Conservation (phyloP, 2,888 invertebrate species). For the Cataglyphis livida region DNA sequence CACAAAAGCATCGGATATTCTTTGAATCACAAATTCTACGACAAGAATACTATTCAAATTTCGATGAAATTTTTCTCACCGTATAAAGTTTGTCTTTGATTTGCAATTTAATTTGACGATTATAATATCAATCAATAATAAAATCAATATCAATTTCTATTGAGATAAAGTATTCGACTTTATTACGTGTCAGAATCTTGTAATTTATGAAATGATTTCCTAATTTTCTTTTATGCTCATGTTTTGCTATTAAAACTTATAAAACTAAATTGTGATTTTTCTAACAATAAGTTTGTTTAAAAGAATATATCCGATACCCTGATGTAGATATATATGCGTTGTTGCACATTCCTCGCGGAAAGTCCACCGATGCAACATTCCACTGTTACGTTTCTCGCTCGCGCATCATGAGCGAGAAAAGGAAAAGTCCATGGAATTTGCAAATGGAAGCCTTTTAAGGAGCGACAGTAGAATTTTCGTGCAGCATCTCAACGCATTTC, state of each 20-base stretch:
- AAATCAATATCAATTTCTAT: neutral
- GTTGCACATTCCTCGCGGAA: constrained; percentile 13
- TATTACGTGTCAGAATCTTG: neutral
- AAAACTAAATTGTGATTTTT: neutral
- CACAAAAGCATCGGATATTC: neutral
- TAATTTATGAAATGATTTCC: neutral
- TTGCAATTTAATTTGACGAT: neutral
- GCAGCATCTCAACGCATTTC: constrained; percentile 45
- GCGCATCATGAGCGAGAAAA: constrained; percentile 13
- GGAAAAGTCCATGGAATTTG: constrained; percentile 36
- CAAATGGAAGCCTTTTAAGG: constrained; percentile 51
- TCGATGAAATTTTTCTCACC: neutral
- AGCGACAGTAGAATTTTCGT: constrained; percentile 50
- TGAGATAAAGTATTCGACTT: neutral
- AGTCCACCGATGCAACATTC: constrained; percentile 22
- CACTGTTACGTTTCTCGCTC: neutral
- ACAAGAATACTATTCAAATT: constrained; percentile 2
- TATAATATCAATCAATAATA: too few species aligned
- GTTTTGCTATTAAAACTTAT: neutral
- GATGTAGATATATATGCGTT: neutral
- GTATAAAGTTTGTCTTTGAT: neutral
- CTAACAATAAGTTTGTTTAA: neutral
- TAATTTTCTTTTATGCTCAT: neutral
- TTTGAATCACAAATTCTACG: neutral
- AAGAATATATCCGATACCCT: constrained; percentile 7